Evolutionary conservation across 1,140 invertebrate genomes (phyloP).

Genomic region (Sogatella furcifera): DNA sequence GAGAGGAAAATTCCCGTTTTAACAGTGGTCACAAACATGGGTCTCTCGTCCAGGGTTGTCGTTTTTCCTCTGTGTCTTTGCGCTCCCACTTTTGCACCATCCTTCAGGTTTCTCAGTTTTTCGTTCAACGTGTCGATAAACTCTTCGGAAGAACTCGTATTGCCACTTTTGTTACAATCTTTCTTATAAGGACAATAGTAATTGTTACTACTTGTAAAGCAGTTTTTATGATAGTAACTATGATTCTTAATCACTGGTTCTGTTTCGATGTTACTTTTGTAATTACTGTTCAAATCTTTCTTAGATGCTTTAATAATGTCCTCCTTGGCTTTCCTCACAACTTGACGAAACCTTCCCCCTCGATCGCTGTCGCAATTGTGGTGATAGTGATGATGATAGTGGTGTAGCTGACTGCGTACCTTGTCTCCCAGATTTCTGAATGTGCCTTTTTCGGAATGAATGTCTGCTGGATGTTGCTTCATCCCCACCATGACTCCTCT

Average conservation of each 20-base stretch:
- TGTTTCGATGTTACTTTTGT: not conserved
- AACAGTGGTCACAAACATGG: constrained; percentile 60
- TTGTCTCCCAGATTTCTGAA: no score
- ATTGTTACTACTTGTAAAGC: constrained; percentile 1
- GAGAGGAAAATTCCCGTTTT: constrained; percentile 63
- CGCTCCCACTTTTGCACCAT: constrained; percentile 24
- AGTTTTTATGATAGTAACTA: constrained; percentile 15
- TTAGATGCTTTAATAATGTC: no score
- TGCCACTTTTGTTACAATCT: constrained; percentile 11
- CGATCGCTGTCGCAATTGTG: no score
- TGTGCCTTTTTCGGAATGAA: no score
- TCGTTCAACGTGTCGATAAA: constrained; percentile 52
- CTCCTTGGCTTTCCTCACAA: no score
- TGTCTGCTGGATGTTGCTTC: no score
- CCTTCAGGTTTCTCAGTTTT: constrained; percentile 47
- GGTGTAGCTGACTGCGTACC: no score
- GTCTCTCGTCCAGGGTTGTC: constrained; percentile 16
- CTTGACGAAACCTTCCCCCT: no score
- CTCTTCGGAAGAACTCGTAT: constrained; percentile 30
- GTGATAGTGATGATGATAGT: no score
- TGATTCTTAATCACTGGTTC: constrained; percentile 24
- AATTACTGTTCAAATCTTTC: no score
- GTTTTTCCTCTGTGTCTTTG: not conserved
- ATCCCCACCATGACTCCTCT: no score
- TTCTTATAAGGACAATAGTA: not conserved